Evolutionary conservation across 1,140 invertebrate genomes (phyloP), one percentile per base, ranked within the genome.

Genomic region (Drosophila setifemur): DNA sequence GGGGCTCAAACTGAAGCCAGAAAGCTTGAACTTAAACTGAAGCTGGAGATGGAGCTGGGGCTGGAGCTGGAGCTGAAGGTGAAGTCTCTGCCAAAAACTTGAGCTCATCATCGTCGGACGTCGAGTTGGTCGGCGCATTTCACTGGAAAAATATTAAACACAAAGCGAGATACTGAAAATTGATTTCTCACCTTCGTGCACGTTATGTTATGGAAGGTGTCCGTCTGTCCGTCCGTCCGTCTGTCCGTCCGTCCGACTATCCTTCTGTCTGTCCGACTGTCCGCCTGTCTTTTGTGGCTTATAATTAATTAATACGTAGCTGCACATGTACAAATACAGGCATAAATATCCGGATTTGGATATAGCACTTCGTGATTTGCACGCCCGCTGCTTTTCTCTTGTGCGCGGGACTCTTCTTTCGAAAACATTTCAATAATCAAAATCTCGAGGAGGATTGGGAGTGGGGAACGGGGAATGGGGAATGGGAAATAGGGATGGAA

Each of bases 161-260:
- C 81, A 85, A 85, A 85, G 79, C 81, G 81, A 86, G 81, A 87
- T 86, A 86, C 81, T 86, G 81, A 86, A 86, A 86, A 86, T 86
- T 86, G 81, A 86, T 86, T 86, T 86, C 81, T 86, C 81, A 86
- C 81, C 81, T 86, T 86, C 72, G 81, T 86, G 81, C 81, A 86
- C 81, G 81, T 87, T 87, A 85, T 75, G 58, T 42, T 43, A 26
- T 14, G 21, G 19, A 25, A 29, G 57, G 35, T 40, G 25, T 50
- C 29, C 43, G 18, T 6, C 61, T 18, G 29, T 23, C n/a, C 29
- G 43, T 44, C 33, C 33, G 12, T 12, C 21, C 50, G 29, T 55
- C 52, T 60, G 66, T 40, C 28, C 25, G 14, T 14, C 40, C n/a
- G n/a, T n/a, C 21, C 50, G 29, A 50, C 52, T n/a, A n/a, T n/a